A percentile compares a stretch with the other conserved stretches of the same genome.
Conservation (phyloP, 2,797 vertebrate genomes). For the Trematomus bernacchii region DNA sequence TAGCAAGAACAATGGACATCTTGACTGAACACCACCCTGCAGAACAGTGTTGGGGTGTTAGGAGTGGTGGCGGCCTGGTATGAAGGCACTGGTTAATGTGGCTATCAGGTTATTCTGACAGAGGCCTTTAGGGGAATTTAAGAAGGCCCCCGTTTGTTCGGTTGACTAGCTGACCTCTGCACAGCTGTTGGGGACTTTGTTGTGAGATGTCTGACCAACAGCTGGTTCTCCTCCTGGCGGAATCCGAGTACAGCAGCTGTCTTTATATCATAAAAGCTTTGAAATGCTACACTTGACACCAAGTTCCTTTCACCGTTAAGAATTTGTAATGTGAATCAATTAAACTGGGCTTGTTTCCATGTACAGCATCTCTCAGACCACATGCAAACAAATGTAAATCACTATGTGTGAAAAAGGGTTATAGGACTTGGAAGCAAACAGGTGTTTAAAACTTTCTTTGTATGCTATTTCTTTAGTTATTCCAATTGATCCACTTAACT, state of each 20-base stretch:
- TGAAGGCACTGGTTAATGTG: background rate
- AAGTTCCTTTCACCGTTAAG: constrained; percentile 1
- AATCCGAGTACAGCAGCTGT: constrained; percentile 9
- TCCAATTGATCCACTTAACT: no score
- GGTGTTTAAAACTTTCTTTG: background rate
- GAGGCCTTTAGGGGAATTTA: background rate
- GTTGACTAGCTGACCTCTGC: background rate
- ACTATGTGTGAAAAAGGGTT: background rate
- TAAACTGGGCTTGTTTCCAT: background rate
- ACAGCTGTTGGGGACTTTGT: background rate
- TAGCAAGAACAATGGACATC: no score
- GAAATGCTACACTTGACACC: constrained; percentile 1
- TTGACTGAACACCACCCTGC: no score
- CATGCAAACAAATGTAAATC: background rate
- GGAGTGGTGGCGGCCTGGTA: background rate
- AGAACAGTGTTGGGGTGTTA: background rate
- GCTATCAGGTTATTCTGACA: background rate
- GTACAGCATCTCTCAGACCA: background rate
- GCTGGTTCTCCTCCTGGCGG: constrained; percentile 14
- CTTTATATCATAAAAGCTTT: constrained; percentile 7
- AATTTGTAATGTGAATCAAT: background rate
- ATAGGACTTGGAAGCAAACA: background rate
- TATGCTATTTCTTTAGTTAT: background rate
- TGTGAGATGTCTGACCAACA: constrained; percentile 11
- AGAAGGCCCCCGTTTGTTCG: background rate